These are phyloP conservation scores for Folsomia manolachei DNA, from an alignment of 2,888 invertebrate genomes.

Conservation along the genomic window DNA sequence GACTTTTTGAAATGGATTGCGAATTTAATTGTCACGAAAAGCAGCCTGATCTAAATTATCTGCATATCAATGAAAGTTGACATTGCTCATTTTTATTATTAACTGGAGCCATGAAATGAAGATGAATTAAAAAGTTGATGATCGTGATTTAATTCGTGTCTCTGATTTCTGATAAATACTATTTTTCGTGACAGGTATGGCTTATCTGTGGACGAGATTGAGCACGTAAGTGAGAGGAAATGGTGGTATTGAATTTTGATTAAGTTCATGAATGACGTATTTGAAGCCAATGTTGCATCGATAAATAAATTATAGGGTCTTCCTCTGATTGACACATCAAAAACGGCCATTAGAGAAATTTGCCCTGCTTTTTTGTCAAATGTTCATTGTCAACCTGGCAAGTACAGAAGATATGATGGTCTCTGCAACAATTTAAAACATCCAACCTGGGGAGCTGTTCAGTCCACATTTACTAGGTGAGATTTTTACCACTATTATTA, in stretches of 20 bases:
- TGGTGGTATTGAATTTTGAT: no score
- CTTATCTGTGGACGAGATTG: constrained; percentile 78
- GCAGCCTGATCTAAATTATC: neutral
- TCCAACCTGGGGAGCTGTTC: constrained; percentile 84
- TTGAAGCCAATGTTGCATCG: no score
- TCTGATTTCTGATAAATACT: constrained; percentile 16
- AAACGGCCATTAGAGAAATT: constrained; percentile 78
- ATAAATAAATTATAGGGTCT: no score
- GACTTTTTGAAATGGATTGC: no score
- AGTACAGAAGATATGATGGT: constrained; percentile 81
- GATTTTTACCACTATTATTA: constrained; percentile 60
- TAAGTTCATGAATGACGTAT: no score
- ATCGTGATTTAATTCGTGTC: constrained; percentile 9
- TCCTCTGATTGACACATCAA: constrained; percentile 82
- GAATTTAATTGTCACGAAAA: neutral
- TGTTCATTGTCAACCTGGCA: constrained; percentile 82
- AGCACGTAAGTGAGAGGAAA: no score
- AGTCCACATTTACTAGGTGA: constrained; percentile 79
- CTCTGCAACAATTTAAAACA: constrained; percentile 84
- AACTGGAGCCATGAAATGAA: neutral
- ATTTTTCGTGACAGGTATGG: constrained; percentile 65
- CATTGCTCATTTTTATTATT: neutral
- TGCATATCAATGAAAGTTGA: neutral
- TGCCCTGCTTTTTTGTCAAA: constrained; percentile 84
- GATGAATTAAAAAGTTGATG: neutral